A percentile compares a stretch with the other conserved stretches of the same genome.
Evolutionary conservation across 2,888 invertebrate genomes (phyloP).

Genomic region (Ariolimax columbianus): DNA sequence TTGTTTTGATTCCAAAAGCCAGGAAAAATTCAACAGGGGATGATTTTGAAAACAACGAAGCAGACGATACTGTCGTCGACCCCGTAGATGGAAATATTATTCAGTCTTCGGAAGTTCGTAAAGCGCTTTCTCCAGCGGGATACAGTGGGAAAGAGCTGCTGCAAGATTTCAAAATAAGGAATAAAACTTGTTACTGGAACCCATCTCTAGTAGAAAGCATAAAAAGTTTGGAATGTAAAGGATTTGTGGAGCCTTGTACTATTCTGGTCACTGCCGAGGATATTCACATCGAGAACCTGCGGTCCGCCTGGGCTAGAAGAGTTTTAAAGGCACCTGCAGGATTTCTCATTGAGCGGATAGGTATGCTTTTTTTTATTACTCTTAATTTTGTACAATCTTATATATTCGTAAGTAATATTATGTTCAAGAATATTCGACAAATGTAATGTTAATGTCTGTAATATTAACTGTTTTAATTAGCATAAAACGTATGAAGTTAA

Average conservation of each 20-base stretch:
- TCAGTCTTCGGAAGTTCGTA: constrained; percentile 38
- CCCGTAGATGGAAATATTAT: constrained; percentile 31
- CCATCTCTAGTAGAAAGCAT: constrained; percentile 87
- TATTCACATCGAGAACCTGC: constrained; percentile 89
- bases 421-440: no score
- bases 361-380: no score
- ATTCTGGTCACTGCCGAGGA: constrained; percentile 92
- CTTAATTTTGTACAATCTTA: no score
- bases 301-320: constrained; percentile 93
- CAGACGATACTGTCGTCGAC: constrained; percentile 33
- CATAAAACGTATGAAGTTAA: no score
- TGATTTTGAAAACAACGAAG: constrained; percentile 34
- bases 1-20: constrained; percentile 64
- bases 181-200: constrained; percentile 97
- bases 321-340: constrained; percentile 94
- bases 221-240: constrained; percentile 87
- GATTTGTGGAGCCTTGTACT: constrained; percentile 93
- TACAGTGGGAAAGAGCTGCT: constrained; percentile 89
- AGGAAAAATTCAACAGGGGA: background rate
- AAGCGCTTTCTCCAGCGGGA: constrained; percentile 46
- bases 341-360: constrained; percentile 92
- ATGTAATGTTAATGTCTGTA: no score
- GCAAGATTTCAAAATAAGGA: constrained; percentile 93
- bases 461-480: no score
- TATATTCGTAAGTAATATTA: no score